Evolutionary conservation across 2,113 vertebrate genomes (phyloP).

Genomic region (Lophura nycthemera): DNA sequence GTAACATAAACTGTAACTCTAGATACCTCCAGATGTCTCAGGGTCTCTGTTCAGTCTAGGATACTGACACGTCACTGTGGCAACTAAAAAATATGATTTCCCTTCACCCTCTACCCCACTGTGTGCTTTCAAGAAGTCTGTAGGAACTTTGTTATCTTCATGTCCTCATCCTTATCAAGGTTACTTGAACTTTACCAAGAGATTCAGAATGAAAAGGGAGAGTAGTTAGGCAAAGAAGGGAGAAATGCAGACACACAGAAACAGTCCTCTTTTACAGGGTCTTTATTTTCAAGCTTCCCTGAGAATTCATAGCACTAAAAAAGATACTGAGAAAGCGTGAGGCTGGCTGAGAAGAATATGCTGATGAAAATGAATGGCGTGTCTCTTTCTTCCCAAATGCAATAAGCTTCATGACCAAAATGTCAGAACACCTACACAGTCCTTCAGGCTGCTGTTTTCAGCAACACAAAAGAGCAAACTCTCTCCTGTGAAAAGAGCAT

Average conservation of each 20-base stretch:
- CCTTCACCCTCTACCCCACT: neutral
- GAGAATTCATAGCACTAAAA: neutral
- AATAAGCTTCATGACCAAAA: neutral
- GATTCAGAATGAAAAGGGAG: neutral
- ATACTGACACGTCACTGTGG: neutral
- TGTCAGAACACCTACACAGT: constrained; percentile 43
- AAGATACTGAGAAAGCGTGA: neutral
- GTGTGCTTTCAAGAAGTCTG: neutral
- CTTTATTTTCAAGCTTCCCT: neutral
- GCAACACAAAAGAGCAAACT: constrained; percentile 12
- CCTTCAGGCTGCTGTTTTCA: constrained; percentile 38
- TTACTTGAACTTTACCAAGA: neutral
- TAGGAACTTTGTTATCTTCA: neutral
- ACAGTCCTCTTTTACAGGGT: neutral
- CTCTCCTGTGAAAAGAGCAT: neutral
- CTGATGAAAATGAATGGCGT: neutral
- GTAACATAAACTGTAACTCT: neutral
- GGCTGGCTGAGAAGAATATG: neutral
- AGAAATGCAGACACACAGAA: neutral
- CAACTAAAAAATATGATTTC: neutral
- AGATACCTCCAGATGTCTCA: neutral
- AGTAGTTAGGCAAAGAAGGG: neutral
- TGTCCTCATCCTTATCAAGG: neutral
- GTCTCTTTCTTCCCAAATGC: constrained; percentile 10
- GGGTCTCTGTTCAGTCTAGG: neutral